These are phyloP conservation scores for Psittacula echo DNA, from an alignment of 2,797 vertebrate genomes.

Conservation along the genomic window DNA sequence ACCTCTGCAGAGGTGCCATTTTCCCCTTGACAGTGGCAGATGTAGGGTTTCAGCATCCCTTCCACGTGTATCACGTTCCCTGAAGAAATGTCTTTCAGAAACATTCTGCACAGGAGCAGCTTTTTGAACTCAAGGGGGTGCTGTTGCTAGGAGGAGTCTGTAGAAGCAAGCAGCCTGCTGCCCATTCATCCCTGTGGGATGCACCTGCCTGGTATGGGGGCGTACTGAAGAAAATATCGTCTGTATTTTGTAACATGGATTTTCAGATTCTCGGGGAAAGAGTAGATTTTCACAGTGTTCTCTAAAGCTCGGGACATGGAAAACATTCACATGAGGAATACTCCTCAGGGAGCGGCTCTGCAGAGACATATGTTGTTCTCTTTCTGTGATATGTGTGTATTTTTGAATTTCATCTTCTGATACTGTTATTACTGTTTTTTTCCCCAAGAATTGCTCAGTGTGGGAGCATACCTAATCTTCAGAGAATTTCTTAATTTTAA, in stretches of 20 bases:
- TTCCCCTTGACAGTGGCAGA: not conserved
- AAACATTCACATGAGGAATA: not conserved
- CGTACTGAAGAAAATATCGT: not conserved
- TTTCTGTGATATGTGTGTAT: not conserved
- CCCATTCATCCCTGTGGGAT: not conserved
- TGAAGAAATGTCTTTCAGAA: not conserved
- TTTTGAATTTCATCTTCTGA: slow-evolving; percentile 13
- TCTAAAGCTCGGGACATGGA: not conserved
- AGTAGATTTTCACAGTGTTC: not conserved
- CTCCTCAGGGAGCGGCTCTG: not conserved
- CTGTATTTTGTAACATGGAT: not conserved
- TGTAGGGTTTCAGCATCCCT: fast-evolving
- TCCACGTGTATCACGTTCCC: fast-evolving
- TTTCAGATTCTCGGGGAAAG: not conserved
- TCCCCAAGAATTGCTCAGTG: not conserved
- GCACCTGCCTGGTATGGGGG: not conserved
- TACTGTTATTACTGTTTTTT: not conserved
- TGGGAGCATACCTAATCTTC: not conserved
- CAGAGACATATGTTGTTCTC: not conserved
- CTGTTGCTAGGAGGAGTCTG: not conserved
- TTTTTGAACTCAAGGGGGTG: not conserved
- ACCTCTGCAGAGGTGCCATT: not conserved
- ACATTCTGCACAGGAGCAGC: fast-evolving
- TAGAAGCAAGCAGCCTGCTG: not conserved
- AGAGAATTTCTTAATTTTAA: not conserved